Conservation (phyloP, 2,888 invertebrate species). For the Ophion costatus region DNA sequence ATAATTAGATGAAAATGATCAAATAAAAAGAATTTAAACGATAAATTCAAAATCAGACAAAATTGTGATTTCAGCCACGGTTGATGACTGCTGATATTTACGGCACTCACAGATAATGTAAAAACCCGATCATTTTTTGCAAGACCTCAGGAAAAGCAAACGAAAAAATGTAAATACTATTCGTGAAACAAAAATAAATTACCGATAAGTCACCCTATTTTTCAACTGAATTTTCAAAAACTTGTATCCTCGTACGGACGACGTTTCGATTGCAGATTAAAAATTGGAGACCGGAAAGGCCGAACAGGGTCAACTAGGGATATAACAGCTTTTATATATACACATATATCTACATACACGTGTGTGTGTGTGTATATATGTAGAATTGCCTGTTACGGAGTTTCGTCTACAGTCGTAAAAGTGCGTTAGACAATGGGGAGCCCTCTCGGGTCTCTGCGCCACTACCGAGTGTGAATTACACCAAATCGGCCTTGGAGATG, state of each 20-base stretch:
- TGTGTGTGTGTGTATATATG: neutral
- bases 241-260: neutral
- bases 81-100: no score
- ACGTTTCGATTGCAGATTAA: neutral
- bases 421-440: slow-evolving; percentile 63
- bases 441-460: slow-evolving; percentile 56
- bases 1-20: no score
- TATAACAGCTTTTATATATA: slow-evolving; percentile 7
- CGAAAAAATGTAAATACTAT: neutral
- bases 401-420: slow-evolving; percentile 43
- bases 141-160: no score
- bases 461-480: slow-evolving; percentile 67
- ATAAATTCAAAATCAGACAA: no score
- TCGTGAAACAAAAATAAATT: neutral
- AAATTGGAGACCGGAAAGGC: neutral
- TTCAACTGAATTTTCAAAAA: neutral
- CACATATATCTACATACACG: neutral
- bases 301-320: neutral
- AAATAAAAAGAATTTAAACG: no score
- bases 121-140: no score
- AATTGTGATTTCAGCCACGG: no score
- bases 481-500: slow-evolving; percentile 67
- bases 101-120: no score
- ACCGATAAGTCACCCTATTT: neutral
- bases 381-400: slow-evolving; percentile 9